Evolutionary conservation across 2,797 vertebrate species (phyloP).

Genomic region (Sebastes variabilis): DNA sequence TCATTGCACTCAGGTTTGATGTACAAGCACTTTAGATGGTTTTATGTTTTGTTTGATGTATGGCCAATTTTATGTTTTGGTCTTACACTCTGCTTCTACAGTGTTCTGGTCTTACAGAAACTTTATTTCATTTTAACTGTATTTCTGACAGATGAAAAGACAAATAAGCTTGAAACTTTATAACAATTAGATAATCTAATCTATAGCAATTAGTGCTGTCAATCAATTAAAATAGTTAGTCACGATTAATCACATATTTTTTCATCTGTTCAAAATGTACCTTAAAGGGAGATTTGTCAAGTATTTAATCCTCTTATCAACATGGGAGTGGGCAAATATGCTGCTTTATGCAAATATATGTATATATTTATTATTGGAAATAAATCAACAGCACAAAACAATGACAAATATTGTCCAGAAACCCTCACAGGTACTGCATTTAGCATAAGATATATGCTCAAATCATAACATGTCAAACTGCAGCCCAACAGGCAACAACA

Average conservation of each 20-base stretch:
- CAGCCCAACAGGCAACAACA: too few species aligned
- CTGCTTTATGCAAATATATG: too few species aligned
- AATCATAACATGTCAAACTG: too few species aligned
- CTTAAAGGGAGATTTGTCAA: too few species aligned
- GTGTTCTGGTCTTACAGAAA: neutral
- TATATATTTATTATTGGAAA: too few species aligned
- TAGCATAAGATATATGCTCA: fast-evolving
- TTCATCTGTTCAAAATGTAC: too few species aligned
- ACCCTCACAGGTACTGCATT: too few species aligned
- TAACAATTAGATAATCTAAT: neutral
- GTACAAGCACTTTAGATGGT: neutral
- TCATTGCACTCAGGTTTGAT: neutral
- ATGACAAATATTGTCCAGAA: too few species aligned
- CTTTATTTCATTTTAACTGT: neutral
- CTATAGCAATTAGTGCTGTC: too few species aligned
- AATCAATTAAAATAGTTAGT: too few species aligned
- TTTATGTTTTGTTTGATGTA: neutral
- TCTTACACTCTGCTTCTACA: neutral
- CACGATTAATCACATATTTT: too few species aligned
- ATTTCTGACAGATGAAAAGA: neutral
- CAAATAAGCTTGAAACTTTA: neutral
- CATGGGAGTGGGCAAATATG: fast-evolving
- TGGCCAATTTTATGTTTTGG: neutral
- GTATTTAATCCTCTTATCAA: too few species aligned
- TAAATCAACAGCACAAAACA: fast-evolving